phyloP scores from a whole-genome alignment of 1,140 invertebrate genomes.

The Brachystomella parvula region DNA sequence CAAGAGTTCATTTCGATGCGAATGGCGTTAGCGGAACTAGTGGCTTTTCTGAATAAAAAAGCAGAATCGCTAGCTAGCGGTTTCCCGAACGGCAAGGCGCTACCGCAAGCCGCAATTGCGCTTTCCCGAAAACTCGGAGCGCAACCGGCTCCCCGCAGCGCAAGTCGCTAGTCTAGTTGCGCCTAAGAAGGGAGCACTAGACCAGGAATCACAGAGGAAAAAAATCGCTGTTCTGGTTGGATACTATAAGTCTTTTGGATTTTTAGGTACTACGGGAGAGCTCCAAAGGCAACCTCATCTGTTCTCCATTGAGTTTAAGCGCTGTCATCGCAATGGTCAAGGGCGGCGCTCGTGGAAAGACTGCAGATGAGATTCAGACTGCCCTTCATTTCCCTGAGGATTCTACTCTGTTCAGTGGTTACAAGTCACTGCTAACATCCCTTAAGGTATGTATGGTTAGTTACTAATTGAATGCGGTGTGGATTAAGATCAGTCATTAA shows the following conservation, averaged over 20 bases:
- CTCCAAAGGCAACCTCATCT: conserved; percentile 1
- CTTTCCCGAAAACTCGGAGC: too few species aligned
- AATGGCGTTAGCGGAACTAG: too few species aligned
- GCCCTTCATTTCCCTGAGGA: conserved; percentile 4
- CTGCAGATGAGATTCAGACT: conserved; percentile 4
- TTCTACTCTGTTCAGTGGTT: background rate
- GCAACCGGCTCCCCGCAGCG: too few species aligned
- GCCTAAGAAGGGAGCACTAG: background rate
- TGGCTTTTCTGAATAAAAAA: background rate
- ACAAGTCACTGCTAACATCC: background rate
- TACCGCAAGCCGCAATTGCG: too few species aligned
- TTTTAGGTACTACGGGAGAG: background rate
- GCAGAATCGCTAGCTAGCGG: background rate
- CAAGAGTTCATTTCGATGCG: too few species aligned
- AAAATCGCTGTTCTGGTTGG: too few species aligned
- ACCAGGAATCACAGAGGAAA: too few species aligned
- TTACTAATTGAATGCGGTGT: too few species aligned
- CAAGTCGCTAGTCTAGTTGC: too few species aligned
- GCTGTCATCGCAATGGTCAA: conserved; percentile 10
- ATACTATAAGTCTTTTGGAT: background rate
- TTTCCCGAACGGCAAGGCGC: background rate
- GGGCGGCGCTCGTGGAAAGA: background rate
- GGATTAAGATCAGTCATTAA: background rate
- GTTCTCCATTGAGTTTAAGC: conserved; percentile 7
- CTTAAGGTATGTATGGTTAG: conserved; percentile 15